Evolutionary conservation across 1,140 invertebrate genomes (phyloP).

Genomic region (Fopius arisanus): DNA sequence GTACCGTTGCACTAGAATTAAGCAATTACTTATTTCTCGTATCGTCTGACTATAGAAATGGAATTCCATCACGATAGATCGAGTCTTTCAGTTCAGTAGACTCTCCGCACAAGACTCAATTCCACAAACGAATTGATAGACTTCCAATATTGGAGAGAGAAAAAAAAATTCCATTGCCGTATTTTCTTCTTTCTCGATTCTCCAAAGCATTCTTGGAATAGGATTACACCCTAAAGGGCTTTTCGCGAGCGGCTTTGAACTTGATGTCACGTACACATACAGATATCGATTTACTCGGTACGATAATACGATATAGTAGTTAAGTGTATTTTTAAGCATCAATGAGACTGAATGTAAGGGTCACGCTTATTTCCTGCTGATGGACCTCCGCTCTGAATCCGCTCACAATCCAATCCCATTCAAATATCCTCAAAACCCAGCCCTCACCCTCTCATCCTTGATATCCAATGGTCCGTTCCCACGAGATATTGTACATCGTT

Average conservation of each 20-base stretch:
- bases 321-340: too few species aligned
- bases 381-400: neutral
- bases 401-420: neutral
- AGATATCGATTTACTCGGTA: too few species aligned
- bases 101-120: neutral
- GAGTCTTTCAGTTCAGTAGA: neutral
- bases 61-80: neutral
- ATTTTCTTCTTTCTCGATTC: neutral
- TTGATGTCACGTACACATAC: neutral
- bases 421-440: neutral
- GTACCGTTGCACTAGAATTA: neutral
- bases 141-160: neutral
- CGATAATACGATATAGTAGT: too few species aligned
- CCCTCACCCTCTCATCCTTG: neutral
- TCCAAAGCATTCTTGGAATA: neutral
- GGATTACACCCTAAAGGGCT: neutral
- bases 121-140: neutral
- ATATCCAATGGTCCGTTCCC: slow-evolving; percentile 2
- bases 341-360: too few species aligned
- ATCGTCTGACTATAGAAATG: neutral
- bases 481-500: neutral
- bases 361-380: too few species aligned
- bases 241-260: neutral
- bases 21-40: neutral
- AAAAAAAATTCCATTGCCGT: neutral